Conservation (phyloP, 1,140 invertebrate species). For the Probaryconus sp. region DNA sequence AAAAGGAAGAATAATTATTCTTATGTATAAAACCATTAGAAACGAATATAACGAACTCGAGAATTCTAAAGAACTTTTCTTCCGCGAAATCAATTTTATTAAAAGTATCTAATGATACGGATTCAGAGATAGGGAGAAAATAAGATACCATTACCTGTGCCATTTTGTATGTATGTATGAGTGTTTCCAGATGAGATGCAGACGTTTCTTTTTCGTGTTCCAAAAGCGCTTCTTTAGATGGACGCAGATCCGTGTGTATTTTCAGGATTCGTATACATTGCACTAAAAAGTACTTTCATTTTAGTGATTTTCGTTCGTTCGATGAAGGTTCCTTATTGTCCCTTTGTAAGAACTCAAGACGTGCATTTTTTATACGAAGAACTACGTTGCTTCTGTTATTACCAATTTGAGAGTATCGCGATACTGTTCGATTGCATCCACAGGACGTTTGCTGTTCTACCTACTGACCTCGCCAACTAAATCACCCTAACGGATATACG, state of each 20-base stretch:
- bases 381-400: constrained; percentile 2
- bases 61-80: no score
- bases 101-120: no score
- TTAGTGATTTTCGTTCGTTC: constrained; percentile 11
- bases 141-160: no score
- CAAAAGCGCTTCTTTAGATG: constrained; percentile 10
- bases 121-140: no score
- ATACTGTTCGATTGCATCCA: constrained; percentile 44
- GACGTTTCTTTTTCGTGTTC: constrained; percentile 8
- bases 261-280: constrained; percentile 36
- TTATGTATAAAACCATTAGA: no score
- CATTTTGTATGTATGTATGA: constrained; percentile 53
- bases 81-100: no score
- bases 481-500: constrained; percentile 74
- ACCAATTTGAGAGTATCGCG: constrained; percentile 29
- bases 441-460: constrained; percentile 50
- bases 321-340: constrained; percentile 7
- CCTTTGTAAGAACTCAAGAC: not conserved
- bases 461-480: constrained; percentile 63
- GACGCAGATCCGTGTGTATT: constrained; percentile 32
- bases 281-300: constrained; percentile 49
- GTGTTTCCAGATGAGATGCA: not conserved
- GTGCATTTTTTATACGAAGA: constrained; percentile 9
- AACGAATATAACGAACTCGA: no score
- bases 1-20: no score